A percentile compares a stretch with the other conserved stretches of the same genome.
phyloP scores from a whole-genome alignment of 2,113 vertebrate species.

The Pseudopipra pipra region DNA sequence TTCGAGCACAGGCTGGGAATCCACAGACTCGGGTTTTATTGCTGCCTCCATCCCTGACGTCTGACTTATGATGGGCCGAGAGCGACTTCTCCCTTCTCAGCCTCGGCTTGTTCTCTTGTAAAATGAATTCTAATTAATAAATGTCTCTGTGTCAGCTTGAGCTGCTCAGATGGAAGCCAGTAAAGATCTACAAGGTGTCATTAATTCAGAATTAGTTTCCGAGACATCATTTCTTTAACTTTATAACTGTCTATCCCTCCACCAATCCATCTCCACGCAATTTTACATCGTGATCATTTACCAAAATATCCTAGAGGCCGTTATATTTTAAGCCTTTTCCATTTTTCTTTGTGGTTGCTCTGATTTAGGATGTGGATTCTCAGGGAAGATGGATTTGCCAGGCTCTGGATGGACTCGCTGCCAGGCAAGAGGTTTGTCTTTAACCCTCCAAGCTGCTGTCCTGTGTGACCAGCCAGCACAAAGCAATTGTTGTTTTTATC shows the following conservation, averaged over 20 bases:
- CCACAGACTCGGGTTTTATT: accelerated
- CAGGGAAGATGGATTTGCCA: neutral
- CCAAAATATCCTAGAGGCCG: neutral
- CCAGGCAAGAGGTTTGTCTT: neutral
- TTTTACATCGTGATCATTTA: neutral
- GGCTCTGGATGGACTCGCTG: neutral
- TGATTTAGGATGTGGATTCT: neutral
- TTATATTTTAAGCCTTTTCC: neutral
- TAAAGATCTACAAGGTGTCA: neutral
- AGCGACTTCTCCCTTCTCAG: neutral
- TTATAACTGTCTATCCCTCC: neutral
- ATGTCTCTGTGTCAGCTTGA: neutral
- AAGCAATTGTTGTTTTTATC: neutral
- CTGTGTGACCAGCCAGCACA: neutral
- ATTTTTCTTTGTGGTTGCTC: conserved; percentile 21
- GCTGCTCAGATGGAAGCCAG: conserved; percentile 28
- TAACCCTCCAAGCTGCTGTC: neutral
- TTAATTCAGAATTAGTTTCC: conserved; percentile 49
- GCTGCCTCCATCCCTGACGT: neutral
- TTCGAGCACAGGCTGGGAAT: neutral
- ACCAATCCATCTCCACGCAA: neutral
- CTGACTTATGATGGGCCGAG: neutral
- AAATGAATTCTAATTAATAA: conserved; percentile 14
- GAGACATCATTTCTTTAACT: conserved; percentile 59
- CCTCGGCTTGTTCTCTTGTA: neutral